These are phyloP conservation scores for Patiria miniata DNA, from an alignment of 35 echinoderm and acorn worm genomes.

Conservation along the genomic window DNA sequence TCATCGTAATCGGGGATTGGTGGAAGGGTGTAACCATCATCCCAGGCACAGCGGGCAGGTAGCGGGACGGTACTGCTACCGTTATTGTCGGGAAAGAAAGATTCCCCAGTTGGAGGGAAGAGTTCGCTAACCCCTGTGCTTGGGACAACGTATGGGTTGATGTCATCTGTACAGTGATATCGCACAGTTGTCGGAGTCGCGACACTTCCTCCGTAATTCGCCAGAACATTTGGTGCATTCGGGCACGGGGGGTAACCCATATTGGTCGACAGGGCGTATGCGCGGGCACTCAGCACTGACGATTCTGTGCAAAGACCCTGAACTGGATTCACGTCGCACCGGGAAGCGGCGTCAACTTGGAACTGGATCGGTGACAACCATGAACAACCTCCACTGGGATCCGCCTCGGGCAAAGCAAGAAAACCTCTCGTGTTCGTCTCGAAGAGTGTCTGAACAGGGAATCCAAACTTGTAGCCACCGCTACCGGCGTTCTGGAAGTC, in stretches of 20 bases:
- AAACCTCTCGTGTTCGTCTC: conserved; percentile 50
- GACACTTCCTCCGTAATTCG: conserved; percentile 30
- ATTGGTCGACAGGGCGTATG: conserved; percentile 60
- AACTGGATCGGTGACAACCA: conserved; percentile 79
- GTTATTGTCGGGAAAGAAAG: conserved; percentile 39
- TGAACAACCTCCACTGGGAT: conserved; percentile 48
- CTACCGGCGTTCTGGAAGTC: conserved; percentile 24
- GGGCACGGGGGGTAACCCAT: conserved; percentile 79
- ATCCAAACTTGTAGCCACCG: conserved; percentile 65
- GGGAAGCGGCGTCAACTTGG: conserved; percentile 55
- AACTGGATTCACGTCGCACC: conserved; percentile 42
- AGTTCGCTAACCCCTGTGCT: conserved; percentile 20
- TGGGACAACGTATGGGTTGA: conserved; percentile 32
- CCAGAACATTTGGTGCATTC: conserved; percentile 52
- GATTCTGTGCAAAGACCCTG: conserved; percentile 52
- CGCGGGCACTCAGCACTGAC: conserved; percentile 71
- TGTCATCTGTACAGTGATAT: conserved; percentile 80
- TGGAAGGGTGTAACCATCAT: conserved; percentile 87
- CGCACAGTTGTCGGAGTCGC: conserved; percentile 23
- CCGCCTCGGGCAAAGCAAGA: conserved; percentile 59
- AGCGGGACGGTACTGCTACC: neutral
- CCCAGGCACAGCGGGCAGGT: conserved; percentile 72
- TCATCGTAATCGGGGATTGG: conserved; percentile 62
- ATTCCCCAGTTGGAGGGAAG: conserved; percentile 39
- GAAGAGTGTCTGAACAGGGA: conserved; percentile 71